A percentile compares a stretch with the other conserved stretches of the same genome.
These are phyloP conservation scores for Recurvirostra avosetta DNA, from an alignment of 2,113 vertebrate species.

Conservation along the genomic window DNA sequence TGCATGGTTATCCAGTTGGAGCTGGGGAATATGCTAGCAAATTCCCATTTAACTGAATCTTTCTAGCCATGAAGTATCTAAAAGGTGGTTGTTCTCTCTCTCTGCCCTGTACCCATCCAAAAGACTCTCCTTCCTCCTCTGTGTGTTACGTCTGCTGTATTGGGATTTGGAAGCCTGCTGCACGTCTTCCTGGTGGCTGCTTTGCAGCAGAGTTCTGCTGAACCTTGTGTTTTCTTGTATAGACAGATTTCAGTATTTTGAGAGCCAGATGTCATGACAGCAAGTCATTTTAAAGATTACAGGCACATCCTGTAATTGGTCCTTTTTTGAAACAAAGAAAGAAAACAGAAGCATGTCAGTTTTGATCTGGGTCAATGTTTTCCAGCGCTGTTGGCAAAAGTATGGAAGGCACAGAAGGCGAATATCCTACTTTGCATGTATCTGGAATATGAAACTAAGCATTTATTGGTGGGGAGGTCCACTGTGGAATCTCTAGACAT, in stretches of 20 bases:
- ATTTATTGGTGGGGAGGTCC: not conserved
- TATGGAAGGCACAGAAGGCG: not conserved
- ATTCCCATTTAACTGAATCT: not conserved
- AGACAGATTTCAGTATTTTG: constrained; percentile 28
- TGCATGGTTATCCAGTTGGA: not conserved
- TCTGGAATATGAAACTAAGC: not conserved
- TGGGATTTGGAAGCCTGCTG: constrained; percentile 4
- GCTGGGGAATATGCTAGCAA: not conserved
- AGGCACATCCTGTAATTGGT: not conserved
- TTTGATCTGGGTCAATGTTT: not conserved
- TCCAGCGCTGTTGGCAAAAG: not conserved
- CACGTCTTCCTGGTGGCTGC: not conserved
- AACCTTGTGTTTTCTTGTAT: not conserved
- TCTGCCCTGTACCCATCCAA: not conserved
- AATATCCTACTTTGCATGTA: not conserved
- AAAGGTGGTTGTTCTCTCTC: not conserved
- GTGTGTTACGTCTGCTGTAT: not conserved
- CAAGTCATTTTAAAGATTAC: constrained; percentile 38
- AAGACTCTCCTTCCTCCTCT: not conserved
- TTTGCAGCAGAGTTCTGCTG: constrained; percentile 35
- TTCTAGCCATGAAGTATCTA: not conserved
- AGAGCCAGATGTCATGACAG: constrained; percentile 39
- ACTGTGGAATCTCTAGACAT: not conserved
- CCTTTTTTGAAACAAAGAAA: not conserved
- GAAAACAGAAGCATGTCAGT: not conserved